A percentile compares a stretch with the other conserved stretches of the same genome.
These are phyloP conservation scores for Zootermopsis nevadensis DNA, from an alignment of 2,888 invertebrate species.

Conservation along the genomic window DNA sequence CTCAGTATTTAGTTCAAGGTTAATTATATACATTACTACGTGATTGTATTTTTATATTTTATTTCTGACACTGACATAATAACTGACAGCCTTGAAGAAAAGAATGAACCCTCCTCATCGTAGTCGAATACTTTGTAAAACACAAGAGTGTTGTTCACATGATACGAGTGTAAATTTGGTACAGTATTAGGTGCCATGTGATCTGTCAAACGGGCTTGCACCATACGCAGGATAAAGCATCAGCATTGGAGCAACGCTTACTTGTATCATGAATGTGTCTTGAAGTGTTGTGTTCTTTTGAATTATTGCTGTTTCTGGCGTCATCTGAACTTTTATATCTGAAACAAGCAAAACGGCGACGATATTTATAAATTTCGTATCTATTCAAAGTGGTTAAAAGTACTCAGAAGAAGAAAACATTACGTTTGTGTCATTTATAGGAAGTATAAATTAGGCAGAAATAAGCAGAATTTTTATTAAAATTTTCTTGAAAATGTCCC, in stretches of 20 bases:
- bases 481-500: too few relatives aligned
- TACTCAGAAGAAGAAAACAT: too few relatives aligned
- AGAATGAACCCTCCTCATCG: background rate
- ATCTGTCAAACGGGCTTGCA: background rate
- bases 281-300: background rate
- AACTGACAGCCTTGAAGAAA: background rate
- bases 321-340: background rate
- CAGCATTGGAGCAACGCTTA: background rate
- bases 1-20: constrained; percentile 9
- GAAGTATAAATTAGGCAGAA: too few relatives aligned
- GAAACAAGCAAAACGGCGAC: too few relatives aligned
- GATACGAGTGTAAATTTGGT: background rate
- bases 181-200: background rate
- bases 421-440: too few relatives aligned
- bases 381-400: too few relatives aligned
- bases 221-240: background rate
- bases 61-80: background rate
- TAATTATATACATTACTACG: background rate
- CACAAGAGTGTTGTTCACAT: too few relatives aligned
- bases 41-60: background rate
- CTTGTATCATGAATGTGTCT: background rate
- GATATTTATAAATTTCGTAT: too few relatives aligned
- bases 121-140: background rate
- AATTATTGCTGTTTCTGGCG: background rate
- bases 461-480: too few relatives aligned